Base-by-base conservation (phyloP, 1,140 invertebrate genomes). In the Drosophila grimshawi region DNA sequence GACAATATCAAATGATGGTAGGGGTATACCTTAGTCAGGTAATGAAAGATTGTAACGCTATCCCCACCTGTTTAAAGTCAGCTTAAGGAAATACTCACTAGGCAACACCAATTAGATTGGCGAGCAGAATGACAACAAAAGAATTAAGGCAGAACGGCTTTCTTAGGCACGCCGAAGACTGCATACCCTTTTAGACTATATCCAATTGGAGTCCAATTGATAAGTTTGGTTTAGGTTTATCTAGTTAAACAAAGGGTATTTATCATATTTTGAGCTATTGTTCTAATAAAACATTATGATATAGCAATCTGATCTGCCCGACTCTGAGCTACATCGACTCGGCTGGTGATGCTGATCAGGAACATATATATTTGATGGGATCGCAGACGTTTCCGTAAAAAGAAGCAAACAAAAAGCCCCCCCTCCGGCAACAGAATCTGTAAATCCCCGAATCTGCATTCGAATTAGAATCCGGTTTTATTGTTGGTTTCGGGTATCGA, bases 51-150 rank as follows among this genome's bases (percentile, higher is more conserved):
- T 10, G n/a, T 3, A 61, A 33, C 32, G 11, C 27, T 8, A 5
- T 37, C 6, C 35, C 35, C 35, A 8, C 35, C 43, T 49, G 57
- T 56, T 69, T 56, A 81, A 68, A 53, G 48, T 11, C 37, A 45
- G 73, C 69, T 86, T 86, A 81, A 85, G 81, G 82, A 86, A 85
- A 86, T 86, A 71, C 70, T 63, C 55, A 39, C 43, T 11, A 10
- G 43, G 43, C 75, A 53, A 70, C 53, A 41, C 55, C 64, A 68
- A 73, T 61, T 68, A 68, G 55, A 60, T 52, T 11, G 41, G 32
- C 35, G 8, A 53, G 39, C 27, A 41, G 33, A 51, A 39, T 48
- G 27, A 19, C 19, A 19, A 19, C 19, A 19, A 19, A 19, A 19
- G 19, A 19, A 19, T 19, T 19, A 19, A 19, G 19, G 19, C 19